Evolutionary conservation across 64 coral and sea anemone genomes (phyloP), one percentile per base, ranked within the genome.

Genomic region (Acropora yongei): DNA sequence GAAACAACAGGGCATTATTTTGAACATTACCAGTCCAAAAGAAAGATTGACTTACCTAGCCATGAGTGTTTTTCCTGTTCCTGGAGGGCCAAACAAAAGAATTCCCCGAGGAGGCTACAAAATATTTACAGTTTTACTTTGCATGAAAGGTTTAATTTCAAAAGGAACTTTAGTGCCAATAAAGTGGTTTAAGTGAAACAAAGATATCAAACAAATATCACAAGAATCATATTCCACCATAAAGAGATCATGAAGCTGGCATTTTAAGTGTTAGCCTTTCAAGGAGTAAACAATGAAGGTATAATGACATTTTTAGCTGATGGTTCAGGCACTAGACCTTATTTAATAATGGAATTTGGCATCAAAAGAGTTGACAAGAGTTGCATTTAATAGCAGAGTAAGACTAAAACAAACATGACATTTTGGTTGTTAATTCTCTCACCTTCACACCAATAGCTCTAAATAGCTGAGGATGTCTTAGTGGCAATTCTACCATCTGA

Each of bases 401-500:
- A 30, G 30, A 30, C 7, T 50, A 40, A 12, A 5, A 11, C 10
- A 50, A 58, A 30, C 30, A 30, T 30, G 30, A 30, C 30, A 30
- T 30, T 30, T 30, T 30, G 30, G 30, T 30, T 30, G 30, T 30
- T 30, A 30, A 30, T 30, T 30, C 16, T 71, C 67, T 87, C 53
- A 98, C 97, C 91, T 98, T 98, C 2, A 98, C 97, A 79, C 97
- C 97, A 96, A 98, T 98, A 49, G 97, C 97, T 47, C 93, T 93
- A 41, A 98, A 98, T 19, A 98, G 75, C 68, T 98, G 97, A 30
- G 97, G 97, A 90, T 98, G 97, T 51, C 97, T 87, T 4, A 98
- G 68, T 77, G 97, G 97, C 53, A 98, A 76, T 49, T 98, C 97
- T 40, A 98, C 97, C 97, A 98, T 98, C 97, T 98, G 40, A 45